Evolutionary conservation across 2,113 vertebrate species (phyloP), one percentile per base, ranked within the genome.

Genomic region (Caretta caretta): DNA sequence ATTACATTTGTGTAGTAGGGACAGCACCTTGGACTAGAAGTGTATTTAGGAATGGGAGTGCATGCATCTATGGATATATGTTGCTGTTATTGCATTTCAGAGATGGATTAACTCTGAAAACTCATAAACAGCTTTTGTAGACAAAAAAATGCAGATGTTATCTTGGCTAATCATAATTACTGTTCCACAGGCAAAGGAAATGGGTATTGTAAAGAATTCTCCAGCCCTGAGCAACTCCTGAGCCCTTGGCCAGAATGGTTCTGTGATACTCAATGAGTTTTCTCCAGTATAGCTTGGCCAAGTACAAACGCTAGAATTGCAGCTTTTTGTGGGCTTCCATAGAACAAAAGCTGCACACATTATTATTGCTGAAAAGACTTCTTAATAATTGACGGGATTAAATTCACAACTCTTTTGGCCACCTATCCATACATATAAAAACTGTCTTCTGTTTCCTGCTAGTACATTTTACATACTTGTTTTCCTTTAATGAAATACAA

Each of bases 161-260:
- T 96, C 79, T 96, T 84, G 87, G 27, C 69, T 97, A 91, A 96
- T 96, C 91, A 82, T 91, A 96, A 87, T 94, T 95, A 96, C 91
- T 94, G 81, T 97, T 98, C 93, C 86, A 86, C 83, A 95, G 90
- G 83, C 86, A 94, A 96, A 94, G 2, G 1, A 93, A 80, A 79
- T 91, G 80, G 83, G 87, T 96, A 94, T 94, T 94, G 54, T 94
- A 90, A 97, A 96, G 91, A 96, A 95, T 95, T 94, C 92, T 96
- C 82, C 90, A 93, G 87, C 93, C 80, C 88, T 90, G 93, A 97
- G 80, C 65, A 95, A 57, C 83, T 96, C 72, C 62, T 84, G 83
- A 94, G 42, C 42, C 92, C 89, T 83, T 80, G 72, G 93, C 92
- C 92, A 94, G 80, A 96, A 89, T 82, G 78, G 20, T 96, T 92